phyloP scores from a whole-genome alignment of 2,888 invertebrate genomes.

The Drosophila nr. fundita region DNA sequence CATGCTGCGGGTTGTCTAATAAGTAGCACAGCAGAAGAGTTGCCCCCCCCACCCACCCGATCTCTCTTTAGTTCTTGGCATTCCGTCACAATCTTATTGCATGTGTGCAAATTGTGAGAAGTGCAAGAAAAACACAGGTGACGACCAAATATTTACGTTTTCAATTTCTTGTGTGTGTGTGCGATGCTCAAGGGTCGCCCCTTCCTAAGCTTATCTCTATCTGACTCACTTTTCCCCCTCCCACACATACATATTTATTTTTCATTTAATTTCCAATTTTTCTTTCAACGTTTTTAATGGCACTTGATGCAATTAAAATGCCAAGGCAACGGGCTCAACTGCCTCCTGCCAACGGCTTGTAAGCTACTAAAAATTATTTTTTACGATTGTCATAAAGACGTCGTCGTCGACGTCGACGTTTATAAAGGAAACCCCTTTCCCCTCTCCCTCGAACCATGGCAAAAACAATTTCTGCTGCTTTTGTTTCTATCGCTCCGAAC shows the following conservation, averaged over 20 bases:
- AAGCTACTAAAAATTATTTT: conserved; percentile 79
- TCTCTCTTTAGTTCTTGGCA: not conserved
- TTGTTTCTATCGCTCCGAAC: conserved; percentile 47
- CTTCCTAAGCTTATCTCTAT: not conserved
- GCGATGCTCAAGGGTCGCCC: conserved; percentile 31
- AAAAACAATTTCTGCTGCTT: conserved; percentile 59
- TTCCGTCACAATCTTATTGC: conserved; percentile 28
- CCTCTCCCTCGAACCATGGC: not conserved
- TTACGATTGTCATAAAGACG: conserved; percentile 80
- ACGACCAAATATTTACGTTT: conserved; percentile 64
- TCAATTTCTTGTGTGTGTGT: conserved; percentile 46
- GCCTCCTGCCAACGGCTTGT: conserved; percentile 54
- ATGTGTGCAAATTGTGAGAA: conserved; percentile 43
- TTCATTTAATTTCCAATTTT: conserved; percentile 76
- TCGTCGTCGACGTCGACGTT: conserved; percentile 52
- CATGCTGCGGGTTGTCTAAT: conserved; percentile 38
- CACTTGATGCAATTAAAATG: conserved; percentile 78
- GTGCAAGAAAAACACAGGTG: conserved; percentile 54
- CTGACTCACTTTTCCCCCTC: conserved; percentile 1
- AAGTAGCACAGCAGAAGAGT: conserved; percentile 45
- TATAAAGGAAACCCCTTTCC: conserved; percentile 15
- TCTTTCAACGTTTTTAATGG: conserved; percentile 68
- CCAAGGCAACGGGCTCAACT: conserved; percentile 56
- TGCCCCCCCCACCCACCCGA: not conserved
- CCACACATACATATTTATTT: conserved; percentile 63